phyloP scores from a whole-genome alignment of 2,888 invertebrate species.

The Pediacus dermestoides region DNA sequence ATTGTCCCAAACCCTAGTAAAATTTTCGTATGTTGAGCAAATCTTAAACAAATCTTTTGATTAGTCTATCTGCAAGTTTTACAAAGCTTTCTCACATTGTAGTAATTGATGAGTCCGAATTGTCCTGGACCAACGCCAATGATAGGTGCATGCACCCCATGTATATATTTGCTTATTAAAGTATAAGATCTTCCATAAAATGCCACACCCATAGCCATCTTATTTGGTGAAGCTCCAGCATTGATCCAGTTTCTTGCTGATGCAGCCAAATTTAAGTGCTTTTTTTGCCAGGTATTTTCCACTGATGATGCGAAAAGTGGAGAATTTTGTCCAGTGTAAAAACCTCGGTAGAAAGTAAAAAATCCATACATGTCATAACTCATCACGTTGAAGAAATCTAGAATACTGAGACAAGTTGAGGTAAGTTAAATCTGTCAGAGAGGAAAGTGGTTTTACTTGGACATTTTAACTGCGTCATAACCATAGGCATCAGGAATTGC shows the following conservation, averaged over 20 bases:
- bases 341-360: slow-evolving; percentile 54
- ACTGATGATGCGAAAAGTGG: slow-evolving; percentile 56
- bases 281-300: slow-evolving; percentile 32
- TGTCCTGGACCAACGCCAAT: slow-evolving; percentile 55
- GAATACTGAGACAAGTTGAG: slow-evolving; percentile 16
- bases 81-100: slow-evolving; percentile 50
- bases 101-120: slow-evolving; percentile 69
- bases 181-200: slow-evolving; percentile 67
- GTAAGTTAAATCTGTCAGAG: background rate
- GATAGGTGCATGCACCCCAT: slow-evolving; percentile 55
- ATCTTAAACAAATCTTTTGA: too few relatives aligned
- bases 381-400: slow-evolving; percentile 18
- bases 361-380: slow-evolving; percentile 17
- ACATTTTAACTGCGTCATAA: slow-evolving; percentile 17
- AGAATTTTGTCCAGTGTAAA: slow-evolving; percentile 63
- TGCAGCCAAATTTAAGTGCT: slow-evolving; percentile 41
- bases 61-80: too few relatives aligned
- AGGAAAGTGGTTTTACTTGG: slow-evolving; percentile 16
- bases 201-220: slow-evolving; percentile 66
- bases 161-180: slow-evolving; percentile 48
- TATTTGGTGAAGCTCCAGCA: slow-evolving; percentile 56
- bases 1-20: slow-evolving; percentile 27
- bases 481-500: slow-evolving; percentile 16
- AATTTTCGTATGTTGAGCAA: slow-evolving; percentile 12
- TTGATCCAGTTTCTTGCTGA: slow-evolving; percentile 53